Evolutionary conservation across 2,888 invertebrate genomes (phyloP), one percentile per base, ranked within the genome.

Genomic region (Caenorhabditis sinica): DNA sequence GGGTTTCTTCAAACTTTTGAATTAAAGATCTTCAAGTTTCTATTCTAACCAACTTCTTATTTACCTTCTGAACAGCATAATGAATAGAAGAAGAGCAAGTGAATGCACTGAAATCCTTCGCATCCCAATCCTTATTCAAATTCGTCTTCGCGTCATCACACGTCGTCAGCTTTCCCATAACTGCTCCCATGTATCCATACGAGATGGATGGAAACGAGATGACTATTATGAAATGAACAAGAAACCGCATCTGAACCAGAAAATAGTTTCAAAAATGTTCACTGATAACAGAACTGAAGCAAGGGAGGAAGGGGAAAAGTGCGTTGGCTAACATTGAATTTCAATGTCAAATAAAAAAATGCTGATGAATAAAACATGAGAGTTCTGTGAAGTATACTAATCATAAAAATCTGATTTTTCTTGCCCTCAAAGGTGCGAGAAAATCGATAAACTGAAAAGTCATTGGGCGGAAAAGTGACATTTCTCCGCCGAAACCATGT

Each of bases 111-210:
- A 94, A 93, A 58, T 94, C 94, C 2, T 60, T 58, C 65, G 93
- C 91, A 91, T 95, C 93, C 95, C 95, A 95, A 91, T 95, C 95
- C 1, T 94, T 89, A 8, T 94, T 93, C 82, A 95, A 93, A 89
- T 95, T 94, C 15, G 94, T 94, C 95, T 95, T 94, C 65, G 94
- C 95, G 93, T 95, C 95, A 92, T 96, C 96, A 92, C 96, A 96
- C 0, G 93, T 86, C 0, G 90, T 85, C 33, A 93, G 89, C 45
- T 94, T 92, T 2, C 95, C 95, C 95, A 95, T 95, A 85, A 93
- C 92, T 28, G 95, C 93, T 25, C 93, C 93, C 85, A 85, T 90
- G 63, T 88, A 88, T 25, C 77, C 86, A 20, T 66, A 17, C 2
- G 58, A 25, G 8, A 58, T 3, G 28, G 45, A 63, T 17, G 53